phyloP scores from a whole-genome alignment of 2,797 vertebrate genomes.

The Scolopax bukidnonensis region DNA sequence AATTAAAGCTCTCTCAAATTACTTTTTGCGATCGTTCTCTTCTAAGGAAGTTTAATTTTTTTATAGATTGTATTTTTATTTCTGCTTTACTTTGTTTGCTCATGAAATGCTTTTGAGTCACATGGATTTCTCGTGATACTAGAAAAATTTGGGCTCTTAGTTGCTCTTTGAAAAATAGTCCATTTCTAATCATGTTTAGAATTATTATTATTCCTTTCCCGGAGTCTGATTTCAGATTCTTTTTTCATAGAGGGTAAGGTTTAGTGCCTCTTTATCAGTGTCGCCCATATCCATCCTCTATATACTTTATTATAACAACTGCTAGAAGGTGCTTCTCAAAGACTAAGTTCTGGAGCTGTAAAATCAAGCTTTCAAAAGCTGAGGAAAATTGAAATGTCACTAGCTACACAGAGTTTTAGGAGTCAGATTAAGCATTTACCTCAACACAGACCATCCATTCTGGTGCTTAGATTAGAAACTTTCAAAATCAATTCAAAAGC shows the following conservation, averaged over 20 bases:
- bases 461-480: slow-evolving; percentile 59
- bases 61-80: background rate
- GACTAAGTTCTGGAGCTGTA: slow-evolving; percentile 50
- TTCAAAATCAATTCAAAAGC: slow-evolving; percentile 58
- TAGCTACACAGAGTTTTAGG: slow-evolving; percentile 39
- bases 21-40: slow-evolving; percentile 1
- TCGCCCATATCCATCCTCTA: slow-evolving; percentile 23
- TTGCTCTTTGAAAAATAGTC: slow-evolving; percentile 46
- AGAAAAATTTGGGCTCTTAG: slow-evolving; percentile 14
- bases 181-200: background rate
- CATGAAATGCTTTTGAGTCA: background rate
- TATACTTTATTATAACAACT: slow-evolving; percentile 37
- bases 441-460: slow-evolving; percentile 35
- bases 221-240: slow-evolving; percentile 40
- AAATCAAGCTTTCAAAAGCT: slow-evolving; percentile 58
- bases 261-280: slow-evolving; percentile 57
- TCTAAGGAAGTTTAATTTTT: background rate
- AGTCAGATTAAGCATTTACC: slow-evolving; percentile 48
- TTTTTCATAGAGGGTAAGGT: slow-evolving; percentile 55
- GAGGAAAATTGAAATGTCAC: slow-evolving; percentile 69
- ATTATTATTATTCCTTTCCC: background rate
- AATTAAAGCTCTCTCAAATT: slow-evolving; percentile 24
- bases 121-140: background rate
- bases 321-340: slow-evolving; percentile 58
- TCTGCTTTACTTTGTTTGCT: slow-evolving; percentile 11